Evolutionary conservation across 2,888 invertebrate species (phyloP).

Genomic region (Idaea dimidiata): DNA sequence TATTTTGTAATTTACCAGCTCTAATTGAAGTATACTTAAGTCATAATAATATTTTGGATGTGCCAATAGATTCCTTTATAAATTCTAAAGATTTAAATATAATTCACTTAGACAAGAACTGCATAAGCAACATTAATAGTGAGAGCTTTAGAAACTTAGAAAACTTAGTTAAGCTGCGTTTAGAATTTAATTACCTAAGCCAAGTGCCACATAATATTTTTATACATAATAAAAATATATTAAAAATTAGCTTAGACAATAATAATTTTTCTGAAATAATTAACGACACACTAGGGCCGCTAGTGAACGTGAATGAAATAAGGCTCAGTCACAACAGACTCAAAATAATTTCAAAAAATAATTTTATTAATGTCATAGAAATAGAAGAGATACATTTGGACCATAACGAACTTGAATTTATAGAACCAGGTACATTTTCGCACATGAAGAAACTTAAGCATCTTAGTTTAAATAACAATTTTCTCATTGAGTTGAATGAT

Average conservation of each 20-base stretch:
- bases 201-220: conserved; percentile 90
- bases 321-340: conserved; percentile 92
- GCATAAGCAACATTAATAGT: conserved; percentile 89
- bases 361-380: conserved; percentile 88
- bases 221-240: conserved; percentile 86
- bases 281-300: conserved; percentile 88
- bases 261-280: conserved; percentile 90
- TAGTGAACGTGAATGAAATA: conserved; percentile 87
- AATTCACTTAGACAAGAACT: conserved; percentile 92
- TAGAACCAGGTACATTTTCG: conserved; percentile 89
- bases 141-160: conserved; percentile 88
- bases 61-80: conserved; percentile 90
- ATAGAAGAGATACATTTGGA: conserved; percentile 92
- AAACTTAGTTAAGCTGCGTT: conserved; percentile 89
- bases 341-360: conserved; percentile 85
- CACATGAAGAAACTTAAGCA: conserved; percentile 88
- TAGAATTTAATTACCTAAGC: conserved; percentile 92
- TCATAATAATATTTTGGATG: conserved; percentile 93
- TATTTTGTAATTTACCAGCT: conserved; percentile 90
- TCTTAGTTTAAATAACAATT: conserved; percentile 91
- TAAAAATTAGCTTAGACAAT: conserved; percentile 91
- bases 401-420: conserved; percentile 90
- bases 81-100: conserved; percentile 89
- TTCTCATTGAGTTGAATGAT: conserved; percentile 87
- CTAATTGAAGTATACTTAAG: conserved; percentile 90